phyloP scores from a whole-genome alignment of 2,797 vertebrate genomes.

The Tapirus indicus region DNA sequence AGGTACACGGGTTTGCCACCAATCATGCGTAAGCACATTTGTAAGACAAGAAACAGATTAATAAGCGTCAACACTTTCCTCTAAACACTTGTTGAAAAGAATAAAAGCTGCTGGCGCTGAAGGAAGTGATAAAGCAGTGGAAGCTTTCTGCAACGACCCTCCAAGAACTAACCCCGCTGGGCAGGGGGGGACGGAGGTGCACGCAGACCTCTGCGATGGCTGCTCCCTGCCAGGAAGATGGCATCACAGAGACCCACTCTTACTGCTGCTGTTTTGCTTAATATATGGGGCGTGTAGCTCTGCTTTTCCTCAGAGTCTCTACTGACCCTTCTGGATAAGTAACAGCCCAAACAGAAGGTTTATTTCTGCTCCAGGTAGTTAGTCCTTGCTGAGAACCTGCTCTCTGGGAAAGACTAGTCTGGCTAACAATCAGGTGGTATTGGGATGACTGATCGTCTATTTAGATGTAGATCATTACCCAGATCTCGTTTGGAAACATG shows the following conservation, averaged over 20 bases:
- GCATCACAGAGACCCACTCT: neutral
- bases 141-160: slow-evolving; percentile 67
- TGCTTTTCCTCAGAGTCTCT: slow-evolving; percentile 4
- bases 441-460: neutral
- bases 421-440: neutral
- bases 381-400: neutral
- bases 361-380: neutral
- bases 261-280: neutral
- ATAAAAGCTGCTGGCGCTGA: slow-evolving; percentile 82
- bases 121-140: slow-evolving; percentile 81
- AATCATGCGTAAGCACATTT: slow-evolving; percentile 84
- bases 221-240: neutral
- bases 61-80: slow-evolving; percentile 95
- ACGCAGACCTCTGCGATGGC: neutral
- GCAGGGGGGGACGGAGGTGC: slow-evolving; percentile 88
- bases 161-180: neutral
- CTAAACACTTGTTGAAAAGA: slow-evolving; percentile 92
- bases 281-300: neutral
- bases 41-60: slow-evolving; percentile 96
- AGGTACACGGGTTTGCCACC: slow-evolving; percentile 87
- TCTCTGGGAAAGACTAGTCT: neutral
- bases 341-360: neutral
- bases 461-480: neutral
- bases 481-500: neutral
- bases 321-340: neutral